Conservation (phyloP, 2,888 invertebrate species). For the Imbricaverruca yamaguchii region DNA sequence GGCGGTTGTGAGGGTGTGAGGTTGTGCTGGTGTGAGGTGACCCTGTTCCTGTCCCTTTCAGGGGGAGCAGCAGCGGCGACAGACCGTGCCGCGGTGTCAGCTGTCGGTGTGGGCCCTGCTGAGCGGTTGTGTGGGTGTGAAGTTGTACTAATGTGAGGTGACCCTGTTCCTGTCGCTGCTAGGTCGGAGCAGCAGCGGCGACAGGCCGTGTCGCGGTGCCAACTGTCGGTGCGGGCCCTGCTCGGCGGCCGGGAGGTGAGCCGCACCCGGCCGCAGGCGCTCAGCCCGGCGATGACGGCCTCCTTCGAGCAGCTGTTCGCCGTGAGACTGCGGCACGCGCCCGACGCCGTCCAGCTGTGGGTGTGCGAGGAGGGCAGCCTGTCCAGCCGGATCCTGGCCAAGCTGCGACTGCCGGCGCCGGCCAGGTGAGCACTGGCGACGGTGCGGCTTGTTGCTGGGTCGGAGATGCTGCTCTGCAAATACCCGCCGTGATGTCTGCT, state of each 20-base stretch:
- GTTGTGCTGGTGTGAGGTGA: too few species aligned
- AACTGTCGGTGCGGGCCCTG: background rate
- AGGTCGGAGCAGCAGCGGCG: conserved; percentile 18
- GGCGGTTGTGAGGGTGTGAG: too few species aligned
- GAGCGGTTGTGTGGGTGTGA: too few species aligned
- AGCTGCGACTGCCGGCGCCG: background rate
- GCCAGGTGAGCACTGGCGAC: background rate
- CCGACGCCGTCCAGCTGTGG: conserved; percentile 1
- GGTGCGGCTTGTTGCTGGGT: too few species aligned
- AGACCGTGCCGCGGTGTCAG: background rate
- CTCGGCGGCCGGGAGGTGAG: conserved; percentile 8
- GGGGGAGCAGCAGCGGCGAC: background rate
- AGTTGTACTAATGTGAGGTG: too few species aligned
- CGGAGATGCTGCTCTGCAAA: too few species aligned
- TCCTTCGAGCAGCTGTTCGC: background rate
- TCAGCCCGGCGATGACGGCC: background rate
- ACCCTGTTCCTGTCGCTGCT: background rate
- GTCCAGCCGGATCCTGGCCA: background rate
- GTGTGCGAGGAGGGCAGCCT: background rate
- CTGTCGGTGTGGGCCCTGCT: too few species aligned
- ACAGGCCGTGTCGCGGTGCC: background rate
- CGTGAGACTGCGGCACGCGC: conserved; percentile 2
- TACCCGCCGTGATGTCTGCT: too few species aligned
- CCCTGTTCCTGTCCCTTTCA: background rate
- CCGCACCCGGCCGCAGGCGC: background rate